These are phyloP conservation scores for Pogona vitticeps DNA, from an alignment of 2,113 vertebrate genomes.

Conservation along the genomic window DNA sequence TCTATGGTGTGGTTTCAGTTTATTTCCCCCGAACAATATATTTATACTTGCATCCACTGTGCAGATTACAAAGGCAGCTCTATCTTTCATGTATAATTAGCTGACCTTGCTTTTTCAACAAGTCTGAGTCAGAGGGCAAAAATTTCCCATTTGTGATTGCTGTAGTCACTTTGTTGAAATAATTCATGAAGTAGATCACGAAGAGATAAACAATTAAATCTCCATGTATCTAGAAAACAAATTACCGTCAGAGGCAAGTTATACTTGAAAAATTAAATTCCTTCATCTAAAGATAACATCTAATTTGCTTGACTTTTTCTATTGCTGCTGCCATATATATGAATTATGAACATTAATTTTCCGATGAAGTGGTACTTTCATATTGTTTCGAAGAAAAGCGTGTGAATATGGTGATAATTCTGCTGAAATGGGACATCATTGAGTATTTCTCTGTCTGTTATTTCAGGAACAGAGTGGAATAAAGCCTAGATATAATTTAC, in stretches of 20 bases:
- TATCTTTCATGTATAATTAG: not conserved
- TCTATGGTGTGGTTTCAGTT: not conserved
- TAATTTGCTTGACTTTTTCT: slow-evolving; percentile 20
- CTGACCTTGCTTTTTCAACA: not conserved
- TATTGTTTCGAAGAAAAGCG: not conserved
- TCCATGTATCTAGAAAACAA: not conserved
- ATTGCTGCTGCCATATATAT: not conserved
- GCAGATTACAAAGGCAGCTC: not conserved
- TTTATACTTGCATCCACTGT: slow-evolving; percentile 1
- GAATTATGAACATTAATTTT: not conserved
- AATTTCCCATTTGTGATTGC: not conserved
- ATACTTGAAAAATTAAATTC: not conserved
- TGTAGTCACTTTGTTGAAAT: not conserved
- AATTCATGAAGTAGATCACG: not conserved
- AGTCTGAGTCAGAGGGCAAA: slow-evolving; percentile 7
- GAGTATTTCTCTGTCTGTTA: not conserved
- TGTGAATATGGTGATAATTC: slow-evolving; percentile 1
- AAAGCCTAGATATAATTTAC: not conserved
- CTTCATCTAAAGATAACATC: not conserved
- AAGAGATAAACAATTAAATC: not conserved
- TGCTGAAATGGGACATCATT: not conserved
- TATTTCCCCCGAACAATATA: not conserved
- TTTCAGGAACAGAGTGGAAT: not conserved
- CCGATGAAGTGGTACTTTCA: not conserved
- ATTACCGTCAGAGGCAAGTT: not conserved